A percentile compares a stretch with the other conserved stretches of the same genome.
Evolutionary conservation across 2,888 invertebrate species (phyloP).

Genomic region (Xiphydria camelus): DNA sequence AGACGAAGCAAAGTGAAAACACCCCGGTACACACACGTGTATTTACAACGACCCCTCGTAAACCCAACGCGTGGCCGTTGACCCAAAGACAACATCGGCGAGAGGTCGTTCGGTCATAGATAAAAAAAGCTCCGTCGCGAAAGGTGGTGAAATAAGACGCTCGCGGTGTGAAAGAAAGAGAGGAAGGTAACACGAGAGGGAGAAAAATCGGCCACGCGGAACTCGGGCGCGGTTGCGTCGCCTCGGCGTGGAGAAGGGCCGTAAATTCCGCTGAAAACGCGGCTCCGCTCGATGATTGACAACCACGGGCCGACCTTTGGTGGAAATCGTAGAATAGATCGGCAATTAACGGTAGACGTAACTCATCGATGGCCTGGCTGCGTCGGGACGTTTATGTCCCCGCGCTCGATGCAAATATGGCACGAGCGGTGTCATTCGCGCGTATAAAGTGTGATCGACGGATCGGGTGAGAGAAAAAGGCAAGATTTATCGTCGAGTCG

Average conservation of each 20-base stretch:
- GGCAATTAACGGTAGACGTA: constrained; percentile 41
- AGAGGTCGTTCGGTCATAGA: no score
- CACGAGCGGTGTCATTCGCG: background rate
- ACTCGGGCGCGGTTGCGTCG: background rate
- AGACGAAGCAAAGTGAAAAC: no score
- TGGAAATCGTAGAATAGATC: constrained; percentile 32
- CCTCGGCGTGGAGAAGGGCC: constrained; percentile 20
- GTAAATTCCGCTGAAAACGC: constrained; percentile 24
- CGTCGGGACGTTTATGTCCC: constrained; percentile 33
- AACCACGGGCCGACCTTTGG: constrained; percentile 21
- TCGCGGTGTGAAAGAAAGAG: no score
- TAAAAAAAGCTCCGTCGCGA: no score
- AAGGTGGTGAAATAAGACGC: constrained; percentile 1
- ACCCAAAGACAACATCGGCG: no score
- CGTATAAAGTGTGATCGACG: no score
- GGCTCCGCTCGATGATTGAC: constrained; percentile 27
- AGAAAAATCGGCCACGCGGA: background rate
- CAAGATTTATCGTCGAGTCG: no score
- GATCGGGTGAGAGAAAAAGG: no score
- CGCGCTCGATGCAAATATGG: constrained; percentile 37
- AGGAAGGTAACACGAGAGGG: constrained; percentile 13
- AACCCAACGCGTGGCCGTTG: no score
- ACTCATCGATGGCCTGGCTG: constrained; percentile 27
- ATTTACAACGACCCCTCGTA: no score
- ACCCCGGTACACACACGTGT: no score